phyloP scores from a whole-genome alignment of 2,888 invertebrate genomes.

The Mesochorus sp. region DNA sequence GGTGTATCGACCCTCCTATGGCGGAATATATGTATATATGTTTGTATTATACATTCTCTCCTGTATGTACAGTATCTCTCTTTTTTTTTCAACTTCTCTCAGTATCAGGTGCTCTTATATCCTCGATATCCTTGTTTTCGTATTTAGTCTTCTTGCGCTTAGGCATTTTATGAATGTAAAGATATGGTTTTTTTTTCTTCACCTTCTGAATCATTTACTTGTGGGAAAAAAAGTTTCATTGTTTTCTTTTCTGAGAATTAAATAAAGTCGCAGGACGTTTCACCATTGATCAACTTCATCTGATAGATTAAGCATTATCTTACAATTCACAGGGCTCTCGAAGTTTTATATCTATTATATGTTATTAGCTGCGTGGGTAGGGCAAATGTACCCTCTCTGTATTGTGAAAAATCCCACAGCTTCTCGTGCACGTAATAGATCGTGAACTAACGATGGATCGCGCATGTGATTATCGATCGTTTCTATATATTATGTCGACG shows the following conservation, averaged over 20 bases:
- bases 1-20: not conserved
- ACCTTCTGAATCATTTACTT: too few species aligned
- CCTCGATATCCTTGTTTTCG: not conserved
- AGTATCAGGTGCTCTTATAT: not conserved
- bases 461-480: slow-evolving; percentile 45
- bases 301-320: not conserved
- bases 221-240: not conserved
- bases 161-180: too few species aligned
- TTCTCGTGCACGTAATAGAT: slow-evolving; percentile 41
- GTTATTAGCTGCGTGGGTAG: not conserved
- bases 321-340: not conserved
- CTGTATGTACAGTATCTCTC: not conserved
- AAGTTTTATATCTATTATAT: not conserved
- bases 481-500: not conserved
- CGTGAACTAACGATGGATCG: slow-evolving; percentile 13
- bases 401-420: slow-evolving; percentile 13
- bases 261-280: not conserved
- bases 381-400: not conserved
- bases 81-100: not conserved
- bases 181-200: too few species aligned
- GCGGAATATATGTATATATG: not conserved
- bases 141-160: too few species aligned
- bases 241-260: slow-evolving; percentile 5
- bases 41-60: not conserved
- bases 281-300: not conserved